These are phyloP conservation scores for Meleagris gallopavo DNA, from an alignment of 2,113 vertebrate genomes.

Conservation along the genomic window DNA sequence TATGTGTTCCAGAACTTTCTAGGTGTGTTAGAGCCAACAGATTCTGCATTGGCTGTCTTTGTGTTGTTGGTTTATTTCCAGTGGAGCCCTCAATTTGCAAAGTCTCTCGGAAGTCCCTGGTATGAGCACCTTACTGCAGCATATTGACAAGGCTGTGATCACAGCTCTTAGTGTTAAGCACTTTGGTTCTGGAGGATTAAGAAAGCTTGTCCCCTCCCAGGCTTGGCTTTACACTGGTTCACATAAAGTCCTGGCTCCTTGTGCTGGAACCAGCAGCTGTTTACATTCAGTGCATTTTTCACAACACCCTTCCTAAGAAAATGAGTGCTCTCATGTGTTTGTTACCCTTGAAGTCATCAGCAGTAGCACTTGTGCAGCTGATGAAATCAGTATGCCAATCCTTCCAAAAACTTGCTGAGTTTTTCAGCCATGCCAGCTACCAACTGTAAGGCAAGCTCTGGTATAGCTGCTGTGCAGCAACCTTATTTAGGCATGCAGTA, in stretches of 20 bases:
- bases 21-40: neutral
- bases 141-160: neutral
- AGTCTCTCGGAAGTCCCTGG: neutral
- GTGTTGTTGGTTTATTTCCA: neutral
- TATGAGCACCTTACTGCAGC: neutral
- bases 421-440: conserved; percentile 26
- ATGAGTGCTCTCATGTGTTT: neutral
- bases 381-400: neutral
- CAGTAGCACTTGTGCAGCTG: neutral
- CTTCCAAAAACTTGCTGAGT: conserved; percentile 48
- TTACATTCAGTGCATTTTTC: conserved; percentile 23
- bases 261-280: conserved; percentile 13
- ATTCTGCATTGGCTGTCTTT: neutral
- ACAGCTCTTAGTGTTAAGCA: rapidly evolving
- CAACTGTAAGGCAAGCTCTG: neutral
- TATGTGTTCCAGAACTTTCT: conserved; percentile 16
- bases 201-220: neutral
- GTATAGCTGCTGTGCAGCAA: neutral
- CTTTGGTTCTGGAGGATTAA: rapidly evolving
- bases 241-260: neutral
- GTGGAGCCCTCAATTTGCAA: neutral
- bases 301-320: neutral
- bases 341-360: neutral
- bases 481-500: conserved; percentile 51
- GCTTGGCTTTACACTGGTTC: neutral